Percentiles rank a stretch among this genome's conserved stretches.
These are phyloP conservation scores for Lordiphosa mommai DNA, from an alignment of 1,140 invertebrate genomes.

Conservation along the genomic window DNA sequence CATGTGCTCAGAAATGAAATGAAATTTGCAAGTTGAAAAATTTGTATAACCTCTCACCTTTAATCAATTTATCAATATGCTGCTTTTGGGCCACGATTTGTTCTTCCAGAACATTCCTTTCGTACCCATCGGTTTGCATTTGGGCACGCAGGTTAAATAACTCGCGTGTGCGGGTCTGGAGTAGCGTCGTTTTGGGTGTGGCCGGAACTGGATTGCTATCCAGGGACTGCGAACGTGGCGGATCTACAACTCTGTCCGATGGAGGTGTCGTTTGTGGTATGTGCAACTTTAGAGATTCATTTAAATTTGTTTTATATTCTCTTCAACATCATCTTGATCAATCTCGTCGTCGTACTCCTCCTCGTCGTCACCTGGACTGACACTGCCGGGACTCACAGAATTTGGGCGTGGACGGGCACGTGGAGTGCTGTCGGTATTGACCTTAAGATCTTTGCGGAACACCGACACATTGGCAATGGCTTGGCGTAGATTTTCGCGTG, in stretches of 20 bases:
- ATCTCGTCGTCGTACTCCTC: too few species aligned
- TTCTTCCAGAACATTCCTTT: slow-evolving; percentile 58
- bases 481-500: slow-evolving; percentile 28
- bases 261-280: neutral
- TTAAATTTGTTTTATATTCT: too few species aligned
- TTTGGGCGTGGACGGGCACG: neutral
- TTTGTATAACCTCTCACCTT: slow-evolving; percentile 18
- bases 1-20: too few species aligned
- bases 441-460: neutral
- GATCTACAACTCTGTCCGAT: neutral
- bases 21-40: too few species aligned
- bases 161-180: slow-evolving; percentile 56
- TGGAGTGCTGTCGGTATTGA: neutral
- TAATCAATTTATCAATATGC: slow-evolving; percentile 19
- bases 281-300: too few species aligned
- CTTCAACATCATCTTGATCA: too few species aligned
- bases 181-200: slow-evolving; percentile 64
- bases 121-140: slow-evolving; percentile 62
- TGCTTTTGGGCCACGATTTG: slow-evolving; percentile 57
- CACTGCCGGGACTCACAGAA: neutral
- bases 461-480: slow-evolving; percentile 32
- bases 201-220: slow-evolving; percentile 23
- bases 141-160: slow-evolving; percentile 43
- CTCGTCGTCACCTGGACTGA: neutral
- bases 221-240: neutral